Conservation (phyloP, 1,140 invertebrate species). For the Zaprionus nigranus region DNA sequence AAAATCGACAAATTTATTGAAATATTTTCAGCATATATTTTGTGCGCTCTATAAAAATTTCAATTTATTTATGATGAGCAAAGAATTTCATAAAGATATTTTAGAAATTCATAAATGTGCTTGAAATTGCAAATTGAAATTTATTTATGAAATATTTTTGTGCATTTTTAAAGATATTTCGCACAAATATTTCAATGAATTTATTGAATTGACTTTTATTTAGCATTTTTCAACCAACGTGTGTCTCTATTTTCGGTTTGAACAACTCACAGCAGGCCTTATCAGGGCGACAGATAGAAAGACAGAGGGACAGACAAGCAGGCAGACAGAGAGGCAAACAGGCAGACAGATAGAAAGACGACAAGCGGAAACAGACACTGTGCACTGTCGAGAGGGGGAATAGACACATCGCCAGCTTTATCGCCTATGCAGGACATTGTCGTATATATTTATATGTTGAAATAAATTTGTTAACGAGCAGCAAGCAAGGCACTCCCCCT, state of each 20-base stretch:
- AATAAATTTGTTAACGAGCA: slow-evolving; percentile 73
- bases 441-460: slow-evolving; percentile 39
- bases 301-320: no score
- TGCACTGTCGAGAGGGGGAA: neutral
- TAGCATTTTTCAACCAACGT: neutral
- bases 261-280: neutral
- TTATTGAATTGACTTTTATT: neutral
- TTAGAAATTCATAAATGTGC: neutral
- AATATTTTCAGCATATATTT: neutral
- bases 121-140: slow-evolving; percentile 1
- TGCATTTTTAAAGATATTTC: neutral
- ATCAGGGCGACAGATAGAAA: neutral
- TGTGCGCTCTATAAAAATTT: neutral
- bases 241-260: neutral
- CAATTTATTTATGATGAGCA: slow-evolving; percentile 1
- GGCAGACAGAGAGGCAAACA: neutral
- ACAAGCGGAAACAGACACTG: neutral
- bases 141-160: neutral
- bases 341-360: neutral
- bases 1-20: neutral
- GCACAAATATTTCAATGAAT: neutral
- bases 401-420: slow-evolving; percentile 4
- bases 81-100: neutral
- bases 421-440: slow-evolving; percentile 46
- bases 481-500: neutral